A percentile compares a stretch with the other conserved stretches of the same genome.
Conservation (phyloP, 2,888 invertebrate genomes). For the Apoda limacodes region DNA sequence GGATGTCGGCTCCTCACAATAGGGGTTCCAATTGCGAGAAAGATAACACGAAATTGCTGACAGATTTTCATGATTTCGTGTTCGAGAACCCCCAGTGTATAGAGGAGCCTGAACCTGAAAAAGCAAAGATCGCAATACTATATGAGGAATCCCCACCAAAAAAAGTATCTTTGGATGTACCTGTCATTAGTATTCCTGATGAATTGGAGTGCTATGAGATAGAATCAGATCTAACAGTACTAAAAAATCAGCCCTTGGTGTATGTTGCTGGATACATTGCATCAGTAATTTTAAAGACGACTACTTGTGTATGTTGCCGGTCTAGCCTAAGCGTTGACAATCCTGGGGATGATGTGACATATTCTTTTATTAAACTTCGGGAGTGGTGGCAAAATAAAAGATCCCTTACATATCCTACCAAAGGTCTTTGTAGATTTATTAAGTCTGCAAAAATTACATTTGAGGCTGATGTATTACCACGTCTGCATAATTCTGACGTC, state of each 20-base stretch:
- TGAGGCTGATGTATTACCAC: background rate
- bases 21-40: background rate
- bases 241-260: background rate
- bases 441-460: background rate
- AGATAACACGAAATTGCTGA: background rate
- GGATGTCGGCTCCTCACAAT: constrained; percentile 4
- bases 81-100: background rate
- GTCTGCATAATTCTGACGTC: background rate
- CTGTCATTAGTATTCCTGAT: background rate
- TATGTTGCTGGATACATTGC: background rate
- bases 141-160: too few species aligned
- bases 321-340: background rate
- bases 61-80: background rate
- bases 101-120: background rate
- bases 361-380: background rate
- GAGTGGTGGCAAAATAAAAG: background rate
- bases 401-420: background rate
- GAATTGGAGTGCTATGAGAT: background rate
- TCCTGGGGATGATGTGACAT: background rate
- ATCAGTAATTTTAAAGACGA: background rate
- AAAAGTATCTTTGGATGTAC: too few species aligned
- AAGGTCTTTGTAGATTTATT: background rate
- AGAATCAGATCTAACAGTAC: background rate
- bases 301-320: background rate
- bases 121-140: too few species aligned